These are phyloP conservation scores for Hiodon alosoides DNA, from an alignment of 2,113 vertebrate species.

Conservation along the genomic window DNA sequence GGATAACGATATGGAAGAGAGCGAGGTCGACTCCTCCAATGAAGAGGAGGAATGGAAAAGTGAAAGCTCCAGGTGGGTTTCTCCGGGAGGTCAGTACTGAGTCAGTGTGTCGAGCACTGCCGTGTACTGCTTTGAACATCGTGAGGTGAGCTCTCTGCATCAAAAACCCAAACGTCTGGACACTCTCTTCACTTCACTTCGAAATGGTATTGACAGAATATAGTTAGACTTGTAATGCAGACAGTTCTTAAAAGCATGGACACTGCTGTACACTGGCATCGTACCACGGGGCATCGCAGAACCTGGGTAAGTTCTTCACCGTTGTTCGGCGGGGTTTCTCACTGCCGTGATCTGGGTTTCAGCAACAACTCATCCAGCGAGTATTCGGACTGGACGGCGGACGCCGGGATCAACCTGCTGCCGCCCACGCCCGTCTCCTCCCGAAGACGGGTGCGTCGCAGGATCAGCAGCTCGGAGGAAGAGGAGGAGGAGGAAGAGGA, in stretches of 20 bases:
- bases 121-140: not conserved
- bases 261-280: too few relatives aligned
- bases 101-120: too few relatives aligned
- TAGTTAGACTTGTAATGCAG: too few relatives aligned
- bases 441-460: conserved; percentile 60
- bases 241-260: too few relatives aligned
- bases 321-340: not conserved
- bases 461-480: conserved; percentile 82
- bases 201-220: too few relatives aligned
- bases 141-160: too few relatives aligned
- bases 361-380: conserved; percentile 81
- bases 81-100: not conserved
- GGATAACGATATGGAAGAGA: conserved; percentile 76
- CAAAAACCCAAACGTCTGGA: too few relatives aligned
- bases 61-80: conserved; percentile 76
- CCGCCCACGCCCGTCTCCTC: conserved; percentile 72
- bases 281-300: too few relatives aligned
- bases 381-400: conserved; percentile 92
- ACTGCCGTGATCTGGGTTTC: not conserved
- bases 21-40: conserved; percentile 73
- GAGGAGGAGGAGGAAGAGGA: conserved; percentile 67
- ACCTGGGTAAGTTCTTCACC: too few relatives aligned
- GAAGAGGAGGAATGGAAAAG: conserved; percentile 87
- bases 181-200: too few relatives aligned
- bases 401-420: conserved; percentile 82